phyloP scores from a whole-genome alignment of 2,113 vertebrate genomes.

The Alaudala cheleensis region DNA sequence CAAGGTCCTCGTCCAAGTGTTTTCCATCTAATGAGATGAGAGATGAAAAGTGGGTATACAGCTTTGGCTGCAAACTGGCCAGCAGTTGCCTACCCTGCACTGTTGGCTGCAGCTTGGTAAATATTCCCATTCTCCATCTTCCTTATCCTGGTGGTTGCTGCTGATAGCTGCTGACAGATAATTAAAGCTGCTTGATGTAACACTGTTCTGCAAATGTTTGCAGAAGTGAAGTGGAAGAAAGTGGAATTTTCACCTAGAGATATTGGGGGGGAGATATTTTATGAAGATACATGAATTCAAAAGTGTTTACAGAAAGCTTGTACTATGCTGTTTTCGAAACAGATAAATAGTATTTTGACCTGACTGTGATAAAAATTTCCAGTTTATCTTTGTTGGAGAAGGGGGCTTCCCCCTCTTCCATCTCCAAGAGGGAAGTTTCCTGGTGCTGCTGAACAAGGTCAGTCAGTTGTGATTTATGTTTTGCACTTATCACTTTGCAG shows the following conservation, averaged over 20 bases:
- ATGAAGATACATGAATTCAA: neutral
- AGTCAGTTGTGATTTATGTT: neutral
- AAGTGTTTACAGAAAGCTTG: neutral
- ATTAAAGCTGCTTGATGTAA: neutral
- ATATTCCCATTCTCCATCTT: rapidly evolving
- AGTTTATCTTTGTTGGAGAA: neutral
- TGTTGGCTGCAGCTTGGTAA: neutral
- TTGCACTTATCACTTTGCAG: neutral
- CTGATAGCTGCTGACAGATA: neutral
- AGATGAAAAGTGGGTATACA: neutral
- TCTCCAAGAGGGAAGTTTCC: neutral
- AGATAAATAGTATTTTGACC: neutral
- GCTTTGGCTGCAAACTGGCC: neutral
- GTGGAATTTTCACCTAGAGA: neutral
- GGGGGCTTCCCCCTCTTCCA: rapidly evolving
- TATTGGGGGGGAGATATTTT: neutral
- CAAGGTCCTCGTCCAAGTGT: rapidly evolving
- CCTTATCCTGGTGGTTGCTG: neutral
- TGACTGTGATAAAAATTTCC: neutral
- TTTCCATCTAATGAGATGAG: neutral
- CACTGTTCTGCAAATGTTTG: neutral
- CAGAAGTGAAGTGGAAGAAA: neutral
- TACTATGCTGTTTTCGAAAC: neutral
- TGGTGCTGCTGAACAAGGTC: neutral
- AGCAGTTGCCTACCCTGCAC: too few species aligned